Conservation (phyloP, 2,797 vertebrate species). For the Periophthalmus magnuspinnatus region DNA sequence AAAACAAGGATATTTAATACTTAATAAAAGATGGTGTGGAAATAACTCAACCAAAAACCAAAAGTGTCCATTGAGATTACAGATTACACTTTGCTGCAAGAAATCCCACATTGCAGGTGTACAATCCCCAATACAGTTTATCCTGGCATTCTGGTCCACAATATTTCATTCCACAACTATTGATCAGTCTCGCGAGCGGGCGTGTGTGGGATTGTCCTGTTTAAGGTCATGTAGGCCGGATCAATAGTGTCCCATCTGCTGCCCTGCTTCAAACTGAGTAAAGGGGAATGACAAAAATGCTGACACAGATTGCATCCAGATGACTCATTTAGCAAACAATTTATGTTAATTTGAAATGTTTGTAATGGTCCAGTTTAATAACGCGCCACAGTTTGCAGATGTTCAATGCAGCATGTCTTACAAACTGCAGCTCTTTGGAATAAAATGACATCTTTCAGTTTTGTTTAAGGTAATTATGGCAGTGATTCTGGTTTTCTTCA, state of each 20-base stretch:
- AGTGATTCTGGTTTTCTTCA: not conserved
- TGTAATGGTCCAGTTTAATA: not conserved
- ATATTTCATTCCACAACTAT: not conserved
- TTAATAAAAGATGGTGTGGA: too few relatives aligned
- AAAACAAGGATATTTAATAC: too few relatives aligned
- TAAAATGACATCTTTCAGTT: not conserved
- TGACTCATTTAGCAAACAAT: not conserved
- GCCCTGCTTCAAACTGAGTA: not conserved
- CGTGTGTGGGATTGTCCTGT: not conserved
- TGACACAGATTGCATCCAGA: not conserved
- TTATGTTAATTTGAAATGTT: not conserved
- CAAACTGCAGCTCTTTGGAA: not conserved
- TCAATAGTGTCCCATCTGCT: not conserved
- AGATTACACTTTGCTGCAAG: not conserved
- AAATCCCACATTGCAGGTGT: not conserved
- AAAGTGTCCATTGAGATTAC: not conserved
- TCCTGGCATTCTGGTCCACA: not conserved
- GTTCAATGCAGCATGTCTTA: not conserved
- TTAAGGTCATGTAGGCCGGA: constrained; percentile 2
- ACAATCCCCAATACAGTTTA: not conserved
- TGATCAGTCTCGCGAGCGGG: not conserved
- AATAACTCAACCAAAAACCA: too few relatives aligned
- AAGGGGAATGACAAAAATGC: not conserved
- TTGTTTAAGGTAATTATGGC: not conserved
- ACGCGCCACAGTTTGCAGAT: not conserved